These are phyloP conservation scores for Artibeus lituratus DNA, from an alignment of 2,797 vertebrate species.

Conservation along the genomic window DNA sequence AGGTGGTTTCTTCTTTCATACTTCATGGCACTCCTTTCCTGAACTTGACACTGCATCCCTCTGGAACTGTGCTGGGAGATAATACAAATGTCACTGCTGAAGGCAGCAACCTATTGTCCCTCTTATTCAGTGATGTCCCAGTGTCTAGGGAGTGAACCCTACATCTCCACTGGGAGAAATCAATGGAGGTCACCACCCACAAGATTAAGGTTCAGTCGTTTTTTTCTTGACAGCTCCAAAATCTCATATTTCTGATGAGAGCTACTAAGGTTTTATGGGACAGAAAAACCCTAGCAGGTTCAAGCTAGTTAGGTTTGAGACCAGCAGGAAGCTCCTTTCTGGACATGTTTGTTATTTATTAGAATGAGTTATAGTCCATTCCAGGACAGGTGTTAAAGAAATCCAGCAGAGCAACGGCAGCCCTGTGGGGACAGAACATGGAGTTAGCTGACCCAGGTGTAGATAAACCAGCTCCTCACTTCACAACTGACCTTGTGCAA, in stretches of 20 bases:
- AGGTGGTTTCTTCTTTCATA: background rate
- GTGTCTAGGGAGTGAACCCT: background rate
- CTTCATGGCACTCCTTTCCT: background rate
- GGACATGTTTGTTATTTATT: background rate
- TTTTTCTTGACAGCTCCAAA: background rate
- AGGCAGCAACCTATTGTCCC: background rate
- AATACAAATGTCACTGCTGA: background rate
- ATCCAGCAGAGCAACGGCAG: background rate
- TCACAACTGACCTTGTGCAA: background rate
- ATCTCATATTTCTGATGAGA: background rate
- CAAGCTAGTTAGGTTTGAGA: background rate
- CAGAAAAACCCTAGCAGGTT: background rate
- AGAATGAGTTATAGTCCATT: background rate
- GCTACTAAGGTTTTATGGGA: background rate
- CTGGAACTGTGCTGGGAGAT: background rate
- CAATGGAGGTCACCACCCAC: background rate
- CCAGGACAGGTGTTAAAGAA: background rate
- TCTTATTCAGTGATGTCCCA: background rate
- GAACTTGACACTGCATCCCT: background rate
- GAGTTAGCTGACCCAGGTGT: accelerated
- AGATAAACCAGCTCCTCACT: background rate
- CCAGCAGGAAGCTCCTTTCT: background rate
- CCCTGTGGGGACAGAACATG: background rate
- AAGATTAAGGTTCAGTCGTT: background rate
- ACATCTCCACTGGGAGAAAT: background rate